These are phyloP conservation scores for Agonum fuliginosum DNA, from an alignment of 2,888 invertebrate genomes.

Conservation along the genomic window DNA sequence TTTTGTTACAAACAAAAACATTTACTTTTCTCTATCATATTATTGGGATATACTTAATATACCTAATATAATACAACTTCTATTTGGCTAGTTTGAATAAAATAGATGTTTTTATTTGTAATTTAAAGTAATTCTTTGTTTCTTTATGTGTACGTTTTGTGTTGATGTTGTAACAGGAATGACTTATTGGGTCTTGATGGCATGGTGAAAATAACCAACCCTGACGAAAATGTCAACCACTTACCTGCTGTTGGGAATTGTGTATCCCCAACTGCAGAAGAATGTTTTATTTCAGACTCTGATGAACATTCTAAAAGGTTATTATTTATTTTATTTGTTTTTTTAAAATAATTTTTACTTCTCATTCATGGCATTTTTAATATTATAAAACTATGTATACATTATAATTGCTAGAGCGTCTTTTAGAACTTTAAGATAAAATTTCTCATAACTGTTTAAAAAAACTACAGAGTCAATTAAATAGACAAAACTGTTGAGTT, in stretches of 20 bases:
- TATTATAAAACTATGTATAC: neutral
- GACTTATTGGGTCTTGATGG: constrained; percentile 83
- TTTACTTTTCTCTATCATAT: neutral
- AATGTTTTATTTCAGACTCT: constrained; percentile 65
- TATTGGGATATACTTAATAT: neutral
- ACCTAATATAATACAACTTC: neutral
- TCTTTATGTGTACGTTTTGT: constrained; percentile 57
- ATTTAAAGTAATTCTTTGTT: constrained; percentile 63
- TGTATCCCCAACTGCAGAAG: constrained; percentile 66
- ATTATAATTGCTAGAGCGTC: neutral
- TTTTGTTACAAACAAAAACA: constrained; percentile 42
- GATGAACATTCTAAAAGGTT: constrained; percentile 71
- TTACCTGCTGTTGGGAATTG: constrained; percentile 69
- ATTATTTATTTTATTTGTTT: constrained; percentile 60
- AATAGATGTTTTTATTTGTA: constrained; percentile 64
- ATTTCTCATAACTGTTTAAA: too few relatives aligned
- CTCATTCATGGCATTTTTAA: neutral
- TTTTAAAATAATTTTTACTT: constrained; percentile 58
- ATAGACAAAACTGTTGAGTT: too few relatives aligned
- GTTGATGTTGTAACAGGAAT: constrained; percentile 73
- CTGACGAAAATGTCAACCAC: constrained; percentile 77
- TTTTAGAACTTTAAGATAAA: too few relatives aligned
- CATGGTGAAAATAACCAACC: constrained; percentile 83
- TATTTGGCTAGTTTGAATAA: constrained; percentile 62
- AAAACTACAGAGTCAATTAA: too few relatives aligned